Percentiles rank a stretch among this genome's conserved stretches.
Conservation (phyloP, 2,797 vertebrate species). For the Furcifer pardalis region DNA sequence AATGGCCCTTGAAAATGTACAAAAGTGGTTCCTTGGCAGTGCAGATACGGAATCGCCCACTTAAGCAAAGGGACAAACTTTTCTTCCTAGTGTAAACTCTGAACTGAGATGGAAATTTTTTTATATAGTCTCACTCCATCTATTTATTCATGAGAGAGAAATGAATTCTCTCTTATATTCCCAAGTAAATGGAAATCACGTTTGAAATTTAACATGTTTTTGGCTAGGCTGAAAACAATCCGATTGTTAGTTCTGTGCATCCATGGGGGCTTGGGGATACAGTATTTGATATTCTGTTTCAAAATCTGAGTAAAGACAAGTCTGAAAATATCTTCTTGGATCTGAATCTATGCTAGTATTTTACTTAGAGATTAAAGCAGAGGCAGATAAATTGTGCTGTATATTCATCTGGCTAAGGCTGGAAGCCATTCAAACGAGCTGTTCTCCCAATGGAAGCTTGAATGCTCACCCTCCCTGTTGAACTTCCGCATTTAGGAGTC, state of each 20-base stretch:
- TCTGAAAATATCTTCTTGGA: background rate
- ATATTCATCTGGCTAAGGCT: background rate
- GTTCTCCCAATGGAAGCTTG: background rate
- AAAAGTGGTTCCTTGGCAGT: background rate
- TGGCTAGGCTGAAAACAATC: background rate
- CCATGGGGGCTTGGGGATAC: background rate
- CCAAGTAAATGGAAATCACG: background rate
- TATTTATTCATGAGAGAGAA: conserved; percentile 11
- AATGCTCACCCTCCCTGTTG: background rate
- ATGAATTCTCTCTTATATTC: background rate
- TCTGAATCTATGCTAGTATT: background rate
- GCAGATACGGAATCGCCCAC: background rate
- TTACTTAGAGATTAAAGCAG: background rate
- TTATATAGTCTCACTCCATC: background rate
- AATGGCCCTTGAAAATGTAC: conserved; percentile 8
- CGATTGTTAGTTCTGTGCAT: background rate
- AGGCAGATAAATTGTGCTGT: background rate
- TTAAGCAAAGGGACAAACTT: background rate
- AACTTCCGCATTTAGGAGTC: background rate
- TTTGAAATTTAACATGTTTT: background rate
- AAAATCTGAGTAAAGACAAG: background rate
- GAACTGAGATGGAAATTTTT: background rate
- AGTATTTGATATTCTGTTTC: background rate
- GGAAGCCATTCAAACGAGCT: background rate
- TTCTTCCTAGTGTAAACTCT: background rate